Percentiles rank a stretch among this genome's conserved stretches.
These are phyloP conservation scores for Eupithecia exiguata DNA, from an alignment of 2,888 invertebrate species.

Conservation along the genomic window DNA sequence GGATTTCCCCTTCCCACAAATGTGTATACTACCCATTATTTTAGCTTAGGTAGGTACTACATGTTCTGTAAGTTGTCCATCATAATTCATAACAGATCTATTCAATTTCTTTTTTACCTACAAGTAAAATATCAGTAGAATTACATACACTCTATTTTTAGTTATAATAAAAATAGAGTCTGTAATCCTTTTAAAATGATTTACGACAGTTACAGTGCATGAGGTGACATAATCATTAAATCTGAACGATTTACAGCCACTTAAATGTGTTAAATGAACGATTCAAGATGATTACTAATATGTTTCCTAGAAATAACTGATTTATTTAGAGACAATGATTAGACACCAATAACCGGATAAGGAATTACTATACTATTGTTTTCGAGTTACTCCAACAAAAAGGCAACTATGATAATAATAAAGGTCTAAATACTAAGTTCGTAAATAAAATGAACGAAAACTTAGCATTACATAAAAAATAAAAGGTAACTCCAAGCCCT, in stretches of 20 bases:
- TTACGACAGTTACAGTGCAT: background rate
- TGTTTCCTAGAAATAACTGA: background rate
- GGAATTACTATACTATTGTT: background rate
- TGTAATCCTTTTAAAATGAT: background rate
- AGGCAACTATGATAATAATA: background rate
- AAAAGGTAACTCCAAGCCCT: conserved; percentile 14
- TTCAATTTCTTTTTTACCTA: too few relatives aligned
- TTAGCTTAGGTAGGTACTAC: background rate
- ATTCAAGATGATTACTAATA: background rate
- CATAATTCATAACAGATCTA: too few relatives aligned
- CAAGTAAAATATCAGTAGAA: background rate
- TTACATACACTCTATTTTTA: too few relatives aligned
- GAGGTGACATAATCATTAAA: conserved; percentile 2
- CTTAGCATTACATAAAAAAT: background rate
- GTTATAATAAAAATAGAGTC: background rate
- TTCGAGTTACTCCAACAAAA: background rate
- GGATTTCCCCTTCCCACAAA: background rate
- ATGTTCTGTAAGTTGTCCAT: background rate
- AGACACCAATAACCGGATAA: background rate
- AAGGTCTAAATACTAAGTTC: background rate
- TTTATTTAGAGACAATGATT: background rate
- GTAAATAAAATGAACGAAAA: background rate
- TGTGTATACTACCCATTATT: background rate
- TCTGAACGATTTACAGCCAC: conserved; percentile 6
- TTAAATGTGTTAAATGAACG: background rate